Conservation (phyloP, 2,113 vertebrate species). For the Ictalurus punctatus region DNA sequence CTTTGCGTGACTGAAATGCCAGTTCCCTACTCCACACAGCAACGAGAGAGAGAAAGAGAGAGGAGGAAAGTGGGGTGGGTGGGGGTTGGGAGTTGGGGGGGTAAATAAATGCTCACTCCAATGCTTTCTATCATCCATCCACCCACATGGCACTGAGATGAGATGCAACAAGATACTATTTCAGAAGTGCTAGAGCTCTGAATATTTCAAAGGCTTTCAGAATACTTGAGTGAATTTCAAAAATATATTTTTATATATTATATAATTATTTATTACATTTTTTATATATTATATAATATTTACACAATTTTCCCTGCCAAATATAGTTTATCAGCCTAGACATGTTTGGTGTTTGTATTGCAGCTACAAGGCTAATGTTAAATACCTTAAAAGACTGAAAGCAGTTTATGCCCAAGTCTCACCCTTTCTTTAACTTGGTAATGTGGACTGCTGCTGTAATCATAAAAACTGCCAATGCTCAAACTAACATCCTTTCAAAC, state of each 20-base stretch:
- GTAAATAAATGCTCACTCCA: not conserved
- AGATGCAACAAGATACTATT: constrained; percentile 24
- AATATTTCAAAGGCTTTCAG: not conserved
- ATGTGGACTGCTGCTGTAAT: not conserved
- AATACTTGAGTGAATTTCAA: not conserved
- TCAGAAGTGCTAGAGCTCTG: constrained; percentile 6
- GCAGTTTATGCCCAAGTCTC: not conserved
- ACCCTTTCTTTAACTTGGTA: not conserved
- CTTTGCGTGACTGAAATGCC: constrained; percentile 29
- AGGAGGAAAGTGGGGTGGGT: not conserved
- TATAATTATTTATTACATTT: too few relatives aligned
- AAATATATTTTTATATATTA: not conserved
- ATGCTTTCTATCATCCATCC: constrained; percentile 22
- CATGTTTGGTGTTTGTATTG: not conserved
- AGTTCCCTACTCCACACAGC: constrained; percentile 17
- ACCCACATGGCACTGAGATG: constrained; percentile 22
- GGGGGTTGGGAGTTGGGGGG: not conserved
- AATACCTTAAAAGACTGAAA: not conserved
- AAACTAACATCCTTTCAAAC: not conserved
- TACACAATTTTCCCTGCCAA: too few relatives aligned
- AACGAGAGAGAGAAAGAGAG: not conserved
- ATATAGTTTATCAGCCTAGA: not conserved
- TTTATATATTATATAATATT: not conserved
- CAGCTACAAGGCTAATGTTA: not conserved
- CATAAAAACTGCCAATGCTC: not conserved